phyloP scores from a whole-genome alignment of 2,888 invertebrate species.

The Xestia c-nigrum region DNA sequence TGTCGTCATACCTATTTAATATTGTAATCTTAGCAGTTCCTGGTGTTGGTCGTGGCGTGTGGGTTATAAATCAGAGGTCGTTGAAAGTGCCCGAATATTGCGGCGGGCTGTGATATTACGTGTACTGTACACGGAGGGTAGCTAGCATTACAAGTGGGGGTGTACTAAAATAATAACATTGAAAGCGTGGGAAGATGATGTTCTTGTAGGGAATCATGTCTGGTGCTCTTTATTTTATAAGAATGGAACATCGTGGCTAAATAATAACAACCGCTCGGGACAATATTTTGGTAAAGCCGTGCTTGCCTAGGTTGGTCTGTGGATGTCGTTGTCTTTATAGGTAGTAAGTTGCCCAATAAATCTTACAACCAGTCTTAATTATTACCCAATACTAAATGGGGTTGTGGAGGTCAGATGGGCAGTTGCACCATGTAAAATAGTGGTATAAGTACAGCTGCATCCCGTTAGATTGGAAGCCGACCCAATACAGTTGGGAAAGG shows the following conservation, averaged over 20 bases:
- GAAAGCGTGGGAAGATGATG: conserved; percentile 13
- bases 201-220: not conserved
- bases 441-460: too few species aligned
- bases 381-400: too few species aligned
- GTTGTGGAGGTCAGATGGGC: too few species aligned
- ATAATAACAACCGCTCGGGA: too few species aligned
- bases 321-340: not conserved
- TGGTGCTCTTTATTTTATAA: not conserved
- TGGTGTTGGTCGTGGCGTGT: conserved; percentile 55
- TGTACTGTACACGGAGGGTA: conserved; percentile 28
- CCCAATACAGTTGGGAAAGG: too few species aligned
- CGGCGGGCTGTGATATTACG: conserved; percentile 61
- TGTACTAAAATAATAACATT: conserved; percentile 37
- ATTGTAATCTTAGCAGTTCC: conserved; percentile 47
- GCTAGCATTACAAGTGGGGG: conserved; percentile 31
- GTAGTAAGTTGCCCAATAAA: too few species aligned
- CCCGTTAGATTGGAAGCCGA: too few species aligned
- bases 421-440: too few species aligned
- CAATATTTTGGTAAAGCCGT: too few species aligned
- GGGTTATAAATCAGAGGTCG: conserved; percentile 71
- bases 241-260: not conserved
- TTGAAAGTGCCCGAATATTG: conserved; percentile 73
- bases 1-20: too few species aligned
- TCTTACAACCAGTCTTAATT: too few species aligned
- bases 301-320: too few species aligned